Evolutionary conservation across 1,140 invertebrate species (phyloP).

Genomic region (Trichoplusia ni): DNA sequence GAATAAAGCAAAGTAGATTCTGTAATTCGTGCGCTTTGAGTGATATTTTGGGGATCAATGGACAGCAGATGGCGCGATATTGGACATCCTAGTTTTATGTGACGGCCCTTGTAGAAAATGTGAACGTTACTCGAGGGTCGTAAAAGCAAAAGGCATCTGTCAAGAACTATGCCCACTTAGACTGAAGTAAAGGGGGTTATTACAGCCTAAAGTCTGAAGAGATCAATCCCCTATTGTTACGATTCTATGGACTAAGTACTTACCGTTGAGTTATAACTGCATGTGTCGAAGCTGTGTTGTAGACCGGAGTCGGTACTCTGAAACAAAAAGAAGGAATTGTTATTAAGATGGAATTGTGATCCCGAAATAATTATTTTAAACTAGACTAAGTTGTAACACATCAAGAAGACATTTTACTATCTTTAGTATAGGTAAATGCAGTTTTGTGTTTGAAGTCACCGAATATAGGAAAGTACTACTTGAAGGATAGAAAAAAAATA

Average conservation of each 20-base stretch:
- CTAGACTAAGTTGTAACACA: too few relatives aligned
- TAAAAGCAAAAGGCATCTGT: constrained; percentile 58
- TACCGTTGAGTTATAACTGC: constrained; percentile 37
- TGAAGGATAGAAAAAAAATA: too few relatives aligned
- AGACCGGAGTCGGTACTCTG: constrained; percentile 46
- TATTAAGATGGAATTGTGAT: too few relatives aligned
- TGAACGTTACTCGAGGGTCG: constrained; percentile 40
- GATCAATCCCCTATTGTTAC: background rate
- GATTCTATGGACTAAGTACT: constrained; percentile 13
- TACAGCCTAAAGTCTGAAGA: too few relatives aligned
- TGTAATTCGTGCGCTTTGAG: constrained; percentile 68
- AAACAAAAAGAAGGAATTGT: constrained; percentile 43
- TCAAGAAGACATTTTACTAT: too few relatives aligned
- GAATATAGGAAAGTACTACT: too few relatives aligned
- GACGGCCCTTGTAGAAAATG: constrained; percentile 46
- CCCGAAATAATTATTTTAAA: too few relatives aligned
- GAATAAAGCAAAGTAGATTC: constrained; percentile 49
- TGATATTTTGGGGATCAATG: constrained; percentile 64
- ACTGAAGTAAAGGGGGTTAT: too few relatives aligned
- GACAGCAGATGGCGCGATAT: constrained; percentile 72
- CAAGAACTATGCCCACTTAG: constrained; percentile 34
- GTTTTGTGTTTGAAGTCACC: too few relatives aligned
- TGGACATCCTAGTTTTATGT: constrained; percentile 69
- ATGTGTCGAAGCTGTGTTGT: constrained; percentile 33
- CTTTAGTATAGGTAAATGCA: too few relatives aligned